Percentiles rank a stretch among this genome's conserved stretches.
These are phyloP conservation scores for Rhamphomyia laevipes DNA, from an alignment of 2,888 invertebrate species.

Conservation along the genomic window DNA sequence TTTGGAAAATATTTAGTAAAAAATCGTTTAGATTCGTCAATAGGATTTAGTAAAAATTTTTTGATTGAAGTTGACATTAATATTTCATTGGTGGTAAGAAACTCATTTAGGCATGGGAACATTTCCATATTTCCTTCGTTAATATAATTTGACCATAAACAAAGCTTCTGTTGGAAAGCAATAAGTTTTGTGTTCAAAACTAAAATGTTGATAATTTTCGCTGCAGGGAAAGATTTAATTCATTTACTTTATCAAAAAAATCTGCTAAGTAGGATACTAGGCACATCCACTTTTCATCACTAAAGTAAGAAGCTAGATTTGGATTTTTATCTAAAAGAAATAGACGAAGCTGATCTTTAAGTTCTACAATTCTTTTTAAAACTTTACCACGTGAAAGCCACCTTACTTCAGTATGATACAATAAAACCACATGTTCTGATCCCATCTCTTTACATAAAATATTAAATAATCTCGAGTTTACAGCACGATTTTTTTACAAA, in stretches of 20 bases:
- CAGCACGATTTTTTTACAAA: constrained; percentile 2
- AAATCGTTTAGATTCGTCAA: constrained; percentile 2
- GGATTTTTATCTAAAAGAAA: constrained; percentile 1
- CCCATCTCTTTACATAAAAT: not conserved
- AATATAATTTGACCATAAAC: not conserved
- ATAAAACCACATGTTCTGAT: not conserved
- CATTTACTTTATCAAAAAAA: constrained; percentile 1
- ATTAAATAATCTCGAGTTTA: not conserved
- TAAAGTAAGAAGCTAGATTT: not conserved
- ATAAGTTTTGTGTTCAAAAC: not conserved
- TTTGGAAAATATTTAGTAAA: constrained; percentile 4
- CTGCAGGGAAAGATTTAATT: not conserved
- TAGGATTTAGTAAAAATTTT: not conserved
- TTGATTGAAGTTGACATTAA: constrained; percentile 1
- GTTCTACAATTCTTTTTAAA: constrained; percentile 1
- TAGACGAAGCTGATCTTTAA: constrained; percentile 1
- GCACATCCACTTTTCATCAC: not conserved
- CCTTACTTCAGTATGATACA: not conserved
- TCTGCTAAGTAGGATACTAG: no score
- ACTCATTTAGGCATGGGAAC: not conserved
- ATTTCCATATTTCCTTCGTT: not conserved
- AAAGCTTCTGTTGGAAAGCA: not conserved
- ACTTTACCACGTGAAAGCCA: constrained; percentile 1
- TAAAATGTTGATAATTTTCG: not conserved
- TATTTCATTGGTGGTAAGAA: not conserved